These are phyloP conservation scores for Alfaro cultratus DNA, from an alignment of 2,797 vertebrate species.

Conservation along the genomic window DNA sequence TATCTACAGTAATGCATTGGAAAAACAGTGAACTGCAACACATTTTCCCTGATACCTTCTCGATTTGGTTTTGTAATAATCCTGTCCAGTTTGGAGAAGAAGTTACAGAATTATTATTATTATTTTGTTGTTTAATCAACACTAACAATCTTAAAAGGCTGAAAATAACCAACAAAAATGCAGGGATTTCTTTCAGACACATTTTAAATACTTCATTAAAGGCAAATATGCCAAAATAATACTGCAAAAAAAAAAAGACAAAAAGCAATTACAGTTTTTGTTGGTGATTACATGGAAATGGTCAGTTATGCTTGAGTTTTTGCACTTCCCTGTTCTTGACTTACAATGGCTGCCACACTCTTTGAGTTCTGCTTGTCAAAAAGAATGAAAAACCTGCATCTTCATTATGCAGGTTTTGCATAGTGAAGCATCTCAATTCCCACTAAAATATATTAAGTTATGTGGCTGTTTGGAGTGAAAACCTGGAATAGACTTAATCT, in stretches of 20 bases:
- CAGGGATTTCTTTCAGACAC: neutral
- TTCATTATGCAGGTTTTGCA: neutral
- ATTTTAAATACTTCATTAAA: neutral
- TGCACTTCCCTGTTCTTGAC: neutral
- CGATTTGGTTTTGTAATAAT: neutral
- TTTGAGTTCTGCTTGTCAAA: neutral
- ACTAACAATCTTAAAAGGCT: neutral
- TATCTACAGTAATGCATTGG: neutral
- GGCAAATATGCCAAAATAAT: neutral
- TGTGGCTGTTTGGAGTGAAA: neutral
- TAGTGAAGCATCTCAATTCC: neutral
- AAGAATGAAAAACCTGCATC: neutral
- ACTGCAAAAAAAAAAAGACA: neutral
- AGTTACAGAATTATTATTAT: neutral
- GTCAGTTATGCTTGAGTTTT: neutral
- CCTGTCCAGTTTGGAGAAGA: neutral
- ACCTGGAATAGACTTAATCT: neutral
- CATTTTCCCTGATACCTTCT: neutral
- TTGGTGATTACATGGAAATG: neutral
- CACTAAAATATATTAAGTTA: neutral
- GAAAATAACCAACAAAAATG: neutral
- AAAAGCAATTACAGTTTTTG: too few relatives aligned
- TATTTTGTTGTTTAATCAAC: neutral
- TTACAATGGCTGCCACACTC: neutral
- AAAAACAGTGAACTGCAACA: neutral